These are phyloP conservation scores for Cybosia mesomella DNA, from an alignment of 2,888 invertebrate species.

Conservation along the genomic window DNA sequence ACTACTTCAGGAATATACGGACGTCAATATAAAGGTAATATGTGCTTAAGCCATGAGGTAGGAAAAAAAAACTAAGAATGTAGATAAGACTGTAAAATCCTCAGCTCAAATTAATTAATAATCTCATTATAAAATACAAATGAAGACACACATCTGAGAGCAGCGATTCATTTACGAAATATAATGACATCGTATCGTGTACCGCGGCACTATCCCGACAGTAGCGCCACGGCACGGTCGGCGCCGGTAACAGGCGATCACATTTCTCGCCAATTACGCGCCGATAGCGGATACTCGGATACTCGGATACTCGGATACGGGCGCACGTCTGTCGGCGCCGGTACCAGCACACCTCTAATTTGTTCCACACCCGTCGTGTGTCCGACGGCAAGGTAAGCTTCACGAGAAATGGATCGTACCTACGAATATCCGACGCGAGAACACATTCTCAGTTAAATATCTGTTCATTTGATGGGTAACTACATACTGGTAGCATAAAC, in stretches of 20 bases:
- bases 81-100: no score
- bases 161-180: background rate
- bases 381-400: constrained; percentile 20
- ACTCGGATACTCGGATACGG: constrained; percentile 40
- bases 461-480: background rate
- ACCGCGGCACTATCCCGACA: background rate
- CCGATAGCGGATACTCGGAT: constrained; percentile 48
- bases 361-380: constrained; percentile 14
- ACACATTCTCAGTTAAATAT: background rate
- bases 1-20: no score
- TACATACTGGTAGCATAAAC: background rate
- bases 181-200: background rate
- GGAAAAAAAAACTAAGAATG: no score
- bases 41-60: no score
- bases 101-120: background rate
- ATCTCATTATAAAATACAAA: background rate
- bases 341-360: constrained; percentile 40
- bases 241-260: constrained; percentile 50
- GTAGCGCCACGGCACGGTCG: constrained; percentile 31
- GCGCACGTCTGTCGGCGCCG: constrained; percentile 34
- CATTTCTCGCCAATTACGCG: constrained; percentile 60
- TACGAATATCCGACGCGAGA: background rate
- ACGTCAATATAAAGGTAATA: no score
- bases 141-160: no score
- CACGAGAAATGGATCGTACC: constrained; percentile 19